Evolutionary conservation across 2,113 vertebrate species (phyloP), one percentile per base, ranked within the genome.

Genomic region (Boulengerochromis microlepis): DNA sequence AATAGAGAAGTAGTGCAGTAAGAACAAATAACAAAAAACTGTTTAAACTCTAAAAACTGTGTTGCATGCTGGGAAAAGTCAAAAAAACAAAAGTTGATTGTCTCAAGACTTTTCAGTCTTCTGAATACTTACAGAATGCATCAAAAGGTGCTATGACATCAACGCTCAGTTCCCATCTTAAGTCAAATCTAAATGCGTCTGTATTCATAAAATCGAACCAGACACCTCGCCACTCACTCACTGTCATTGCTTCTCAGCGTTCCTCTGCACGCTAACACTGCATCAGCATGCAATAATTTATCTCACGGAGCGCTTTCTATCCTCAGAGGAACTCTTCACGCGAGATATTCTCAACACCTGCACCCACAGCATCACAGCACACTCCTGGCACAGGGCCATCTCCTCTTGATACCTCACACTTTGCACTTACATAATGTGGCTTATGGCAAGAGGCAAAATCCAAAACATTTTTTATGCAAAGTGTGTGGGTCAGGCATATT

Each of bases 391-490:
- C 45, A 3, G 11, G 10, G 90, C 93, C 93, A 88, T 5, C 83
- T 83, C 87, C 91, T 91, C 89, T 89, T 86, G 83, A 91, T 89
- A 82, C 90, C 87, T 95, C 92, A 91, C 92, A 92, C 87, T 92
- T 91, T 61, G 69, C 89, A 54, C 93, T 94, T 94, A 94, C 91
- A 89, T 93, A 95, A 95, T 91, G 81, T 92, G 91, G 91, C 92
- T 94, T 92, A 94, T 91, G 64, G 93, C 90, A 76, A 87, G 90
- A 91, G 86, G 87, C 76, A 64, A 90, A 87, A 92, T 91, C 87
- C 89, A 81, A 89, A 95, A 85, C 82, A 85, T 87, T 93, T 86
- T 90, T 87, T 29, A 80, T 90, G 88, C 80, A 92, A 93, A 93
- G 88, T 84, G 92, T 91, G 92, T 87, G 92, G 89, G 88, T 95